A percentile compares a stretch with the other conserved stretches of the same genome.
Conservation (phyloP, 2,888 invertebrate species). For the Amblyjoppa proteus region DNA sequence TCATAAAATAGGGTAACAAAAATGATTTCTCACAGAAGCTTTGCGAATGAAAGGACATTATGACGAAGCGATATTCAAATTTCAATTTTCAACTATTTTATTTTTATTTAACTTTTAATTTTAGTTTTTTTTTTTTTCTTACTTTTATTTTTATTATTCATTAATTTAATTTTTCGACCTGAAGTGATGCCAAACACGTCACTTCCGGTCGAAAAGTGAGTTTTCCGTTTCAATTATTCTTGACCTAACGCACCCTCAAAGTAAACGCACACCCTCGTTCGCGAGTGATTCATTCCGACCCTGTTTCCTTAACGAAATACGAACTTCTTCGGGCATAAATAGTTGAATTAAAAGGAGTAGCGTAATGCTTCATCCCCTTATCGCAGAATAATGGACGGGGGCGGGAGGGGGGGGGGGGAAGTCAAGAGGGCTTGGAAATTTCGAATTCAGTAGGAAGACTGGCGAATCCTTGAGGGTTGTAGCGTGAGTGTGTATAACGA, state of each 20-base stretch:
- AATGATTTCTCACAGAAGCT: too few relatives aligned
- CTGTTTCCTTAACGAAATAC: slow-evolving; percentile 6
- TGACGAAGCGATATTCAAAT: too few relatives aligned
- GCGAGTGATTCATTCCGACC: not conserved
- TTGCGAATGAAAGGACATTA: too few relatives aligned
- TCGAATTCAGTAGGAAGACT: slow-evolving; percentile 62
- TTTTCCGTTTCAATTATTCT: not conserved
- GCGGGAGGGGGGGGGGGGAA: not conserved
- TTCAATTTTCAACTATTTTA: too few relatives aligned
- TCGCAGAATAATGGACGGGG: slow-evolving; percentile 53
- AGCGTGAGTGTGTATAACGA: slow-evolving; percentile 55
- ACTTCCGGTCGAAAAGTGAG: too few relatives aligned
- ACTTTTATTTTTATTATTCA: too few relatives aligned
- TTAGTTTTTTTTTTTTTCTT: too few relatives aligned
- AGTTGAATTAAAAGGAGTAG: slow-evolving; percentile 51
- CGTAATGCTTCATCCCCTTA: slow-evolving; percentile 48
- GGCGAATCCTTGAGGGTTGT: slow-evolving; percentile 57
- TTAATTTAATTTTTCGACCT: too few relatives aligned
- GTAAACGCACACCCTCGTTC: not conserved
- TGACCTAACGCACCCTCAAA: not conserved
- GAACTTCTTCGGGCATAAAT: slow-evolving; percentile 32
- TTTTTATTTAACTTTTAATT: too few relatives aligned
- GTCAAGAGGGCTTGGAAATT: slow-evolving; percentile 62
- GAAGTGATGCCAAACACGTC: too few relatives aligned
- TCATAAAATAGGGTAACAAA: not conserved